A percentile compares a stretch with the other conserved stretches of the same genome.
These are phyloP conservation scores for Benthosema pterotum DNA, from an alignment of 2,797 vertebrate species.

Conservation along the genomic window DNA sequence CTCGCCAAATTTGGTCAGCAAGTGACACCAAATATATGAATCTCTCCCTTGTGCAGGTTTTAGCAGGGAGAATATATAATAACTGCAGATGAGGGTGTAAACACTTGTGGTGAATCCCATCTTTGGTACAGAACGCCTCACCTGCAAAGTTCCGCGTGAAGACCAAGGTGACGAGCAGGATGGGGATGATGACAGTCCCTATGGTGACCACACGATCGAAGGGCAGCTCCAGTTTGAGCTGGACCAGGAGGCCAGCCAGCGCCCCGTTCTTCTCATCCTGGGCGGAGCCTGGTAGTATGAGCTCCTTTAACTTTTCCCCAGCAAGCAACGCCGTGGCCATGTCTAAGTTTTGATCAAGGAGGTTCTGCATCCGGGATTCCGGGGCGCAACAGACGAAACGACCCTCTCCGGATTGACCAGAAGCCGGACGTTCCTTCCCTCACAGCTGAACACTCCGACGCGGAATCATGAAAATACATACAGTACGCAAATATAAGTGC, in stretches of 20 bases:
- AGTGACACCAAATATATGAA: too few relatives aligned
- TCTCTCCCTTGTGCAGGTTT: too few relatives aligned
- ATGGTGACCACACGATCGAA: slow-evolving; percentile 98
- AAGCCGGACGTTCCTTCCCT: slow-evolving; percentile 39
- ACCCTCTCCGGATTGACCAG: slow-evolving; percentile 27
- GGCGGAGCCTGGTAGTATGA: slow-evolving; percentile 93
- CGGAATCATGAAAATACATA: slow-evolving; percentile 16
- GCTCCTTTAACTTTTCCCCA: slow-evolving; percentile 97
- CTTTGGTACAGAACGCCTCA: slow-evolving; percentile 74
- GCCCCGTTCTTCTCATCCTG: slow-evolving; percentile 93
- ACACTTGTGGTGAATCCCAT: slow-evolving; percentile 13
- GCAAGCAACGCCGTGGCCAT: slow-evolving; percentile 98
- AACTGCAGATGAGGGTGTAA: neutral
- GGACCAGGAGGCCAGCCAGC: slow-evolving; percentile 92
- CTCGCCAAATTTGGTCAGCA: too few relatives aligned
- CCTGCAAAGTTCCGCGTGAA: slow-evolving; percentile 99
- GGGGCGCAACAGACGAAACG: slow-evolving; percentile 31
- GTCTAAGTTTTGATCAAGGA: slow-evolving; percentile 97
- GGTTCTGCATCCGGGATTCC: slow-evolving; percentile 92
- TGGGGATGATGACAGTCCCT: slow-evolving; percentile 97
- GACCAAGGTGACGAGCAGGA: slow-evolving; percentile 95
- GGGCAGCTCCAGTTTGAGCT: slow-evolving; percentile 96
- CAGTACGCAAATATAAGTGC: slow-evolving; percentile 3
- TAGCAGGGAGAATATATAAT: neutral
- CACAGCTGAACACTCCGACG: slow-evolving; percentile 40